Evolutionary conservation across 1,140 invertebrate genomes (phyloP).

Genomic region (Chelonus insularis): DNA sequence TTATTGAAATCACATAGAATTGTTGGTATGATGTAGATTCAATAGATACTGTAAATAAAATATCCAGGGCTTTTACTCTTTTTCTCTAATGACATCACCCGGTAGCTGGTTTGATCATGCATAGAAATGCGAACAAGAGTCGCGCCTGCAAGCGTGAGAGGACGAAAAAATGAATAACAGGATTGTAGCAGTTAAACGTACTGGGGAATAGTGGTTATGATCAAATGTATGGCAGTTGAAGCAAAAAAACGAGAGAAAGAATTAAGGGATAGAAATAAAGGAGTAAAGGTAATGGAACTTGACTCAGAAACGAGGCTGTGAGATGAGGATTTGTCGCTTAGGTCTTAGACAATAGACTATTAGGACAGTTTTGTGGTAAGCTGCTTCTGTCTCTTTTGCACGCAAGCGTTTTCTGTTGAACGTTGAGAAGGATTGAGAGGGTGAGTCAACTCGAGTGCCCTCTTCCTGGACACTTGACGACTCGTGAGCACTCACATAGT

Average conservation of each 20-base stretch:
- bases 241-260: background rate
- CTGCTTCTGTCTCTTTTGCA: constrained; percentile 21
- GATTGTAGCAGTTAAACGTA: too few species aligned
- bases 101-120: too few species aligned
- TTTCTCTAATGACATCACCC: too few species aligned
- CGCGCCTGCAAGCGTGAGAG: too few species aligned
- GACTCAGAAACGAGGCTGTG: background rate
- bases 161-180: too few species aligned
- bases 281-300: constrained; percentile 3
- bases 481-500: background rate
- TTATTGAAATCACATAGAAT: too few species aligned
- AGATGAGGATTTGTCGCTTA: constrained; percentile 37
- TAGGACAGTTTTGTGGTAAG: constrained; percentile 37
- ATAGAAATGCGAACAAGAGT: too few species aligned
- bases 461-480: constrained; percentile 17
- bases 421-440: constrained; percentile 25
- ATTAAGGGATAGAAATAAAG: background rate
- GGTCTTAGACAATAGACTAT: constrained; percentile 40
- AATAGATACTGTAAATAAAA: too few species aligned
- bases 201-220: too few species aligned
- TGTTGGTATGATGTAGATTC: too few species aligned
- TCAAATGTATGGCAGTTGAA: too few species aligned
- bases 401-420: constrained; percentile 7
- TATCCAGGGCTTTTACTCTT: too few species aligned
- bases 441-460: constrained; percentile 23